Evolutionary conservation across 2,113 vertebrate species (phyloP).

Genomic region (Entomyzon cyanotis): DNA sequence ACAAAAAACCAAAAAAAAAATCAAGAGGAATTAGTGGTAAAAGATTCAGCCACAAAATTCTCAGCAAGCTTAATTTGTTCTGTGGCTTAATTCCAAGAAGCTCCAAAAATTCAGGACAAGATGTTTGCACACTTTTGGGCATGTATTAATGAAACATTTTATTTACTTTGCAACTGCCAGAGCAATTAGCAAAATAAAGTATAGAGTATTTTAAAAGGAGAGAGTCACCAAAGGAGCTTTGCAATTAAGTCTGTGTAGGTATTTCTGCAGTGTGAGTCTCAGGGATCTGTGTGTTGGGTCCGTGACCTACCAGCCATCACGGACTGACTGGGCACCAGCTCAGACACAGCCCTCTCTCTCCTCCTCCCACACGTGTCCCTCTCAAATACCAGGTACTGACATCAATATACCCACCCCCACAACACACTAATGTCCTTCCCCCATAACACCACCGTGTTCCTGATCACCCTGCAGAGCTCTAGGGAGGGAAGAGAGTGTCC

Average conservation of each 20-base stretch:
- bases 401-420: not conserved
- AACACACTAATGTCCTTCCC: not conserved
- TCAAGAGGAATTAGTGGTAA: constrained; percentile 22
- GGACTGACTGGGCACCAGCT: not conserved
- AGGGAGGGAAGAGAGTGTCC: not conserved
- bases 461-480: not conserved
- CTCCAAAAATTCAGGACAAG: constrained; percentile 11
- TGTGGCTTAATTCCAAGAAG: constrained; percentile 23
- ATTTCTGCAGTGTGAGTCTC: not conserved
- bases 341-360: not conserved
- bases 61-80: constrained; percentile 34
- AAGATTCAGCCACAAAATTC: constrained; percentile 48
- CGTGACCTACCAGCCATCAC: not conserved
- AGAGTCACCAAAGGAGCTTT: constrained; percentile 20
- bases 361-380: not conserved
- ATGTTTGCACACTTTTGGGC: constrained; percentile 36
- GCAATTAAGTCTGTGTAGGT: not conserved
- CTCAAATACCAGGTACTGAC: not conserved
- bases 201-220: not conserved
- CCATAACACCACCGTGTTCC: not conserved
- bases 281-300: not conserved
- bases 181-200: constrained; percentile 53
- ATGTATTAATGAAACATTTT: constrained; percentile 49
- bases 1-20: not conserved
- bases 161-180: constrained; percentile 44